Evolutionary conservation across 2,797 vertebrate species (phyloP), one percentile per base, ranked within the genome.

Genomic region (Characodon lateralis): DNA sequence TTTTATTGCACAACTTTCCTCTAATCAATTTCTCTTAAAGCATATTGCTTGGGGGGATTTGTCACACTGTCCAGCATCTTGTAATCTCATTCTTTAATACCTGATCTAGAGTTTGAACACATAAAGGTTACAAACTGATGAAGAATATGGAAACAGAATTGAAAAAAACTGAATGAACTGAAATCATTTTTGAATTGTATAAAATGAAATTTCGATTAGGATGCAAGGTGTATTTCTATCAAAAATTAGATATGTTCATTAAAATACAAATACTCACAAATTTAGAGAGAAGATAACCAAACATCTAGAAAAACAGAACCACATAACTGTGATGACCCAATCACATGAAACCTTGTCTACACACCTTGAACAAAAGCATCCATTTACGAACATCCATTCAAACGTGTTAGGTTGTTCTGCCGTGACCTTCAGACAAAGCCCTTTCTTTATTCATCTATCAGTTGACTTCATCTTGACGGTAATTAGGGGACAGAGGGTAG

Each of bases 351-450:
- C 55, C 74, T 46, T 77, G 70, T 74, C 73, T 78, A 46, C 74
- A 46, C 77, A 18, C 71, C 35, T 20, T 53, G 74, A 90, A 85
- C 79, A 88, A 87, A 74, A 79, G 66, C 74, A 66, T 76, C 74
- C 69, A 76, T 77, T 90, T 88, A 90, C 85, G n/a, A 79, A 73
- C 72, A 73, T 74, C 46, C 74, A 78, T 73, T 71, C 63, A 22
- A 80, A 79, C 69, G 63, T 41, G 3, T 18, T 73, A 76, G 76
- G 78, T 74, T 83, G 83, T 58, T 78, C 77, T 77, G 70, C 73
- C 18, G 16, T 73, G 80, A 85, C 81, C 85, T 86, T 85, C 71
- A 75, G 53, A 83, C 79, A 73, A 83, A 87, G 70, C 50, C 71
- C 26, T 77, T 83, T 79, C 77, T 78, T 85, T 74, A 48, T 84